Evolutionary conservation across 2,113 vertebrate genomes (phyloP), one percentile per base, ranked within the genome.

Genomic region (Misgurnus mizolepis): DNA sequence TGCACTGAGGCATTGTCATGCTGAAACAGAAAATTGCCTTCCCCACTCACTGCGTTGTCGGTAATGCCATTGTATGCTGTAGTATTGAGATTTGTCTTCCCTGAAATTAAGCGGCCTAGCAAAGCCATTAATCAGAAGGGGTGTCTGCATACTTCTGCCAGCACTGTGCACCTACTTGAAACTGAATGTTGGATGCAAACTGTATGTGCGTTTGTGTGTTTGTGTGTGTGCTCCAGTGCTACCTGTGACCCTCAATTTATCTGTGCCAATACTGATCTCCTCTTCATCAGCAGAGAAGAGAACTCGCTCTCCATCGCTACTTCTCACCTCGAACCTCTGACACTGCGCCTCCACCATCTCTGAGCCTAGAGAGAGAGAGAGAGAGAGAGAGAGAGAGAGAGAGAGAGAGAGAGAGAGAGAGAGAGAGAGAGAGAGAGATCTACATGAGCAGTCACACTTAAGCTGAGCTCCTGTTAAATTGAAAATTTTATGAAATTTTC

Each of bases 231-330:
- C 18, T 66, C 27, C 8, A 41, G 7, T 9, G 17, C 39, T 92
- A 99, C 97, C 97, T 95, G 97, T 98, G 78, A 99, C 96, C 90
- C 93, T 94, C 15, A 99, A 92, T 87, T 95, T 98, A 85, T 98
- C 96, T 0, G 96, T 96, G 73, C 97, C 97, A 80, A 99, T 98
- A 88, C 93, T 94, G 88, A 98, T 93, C 88, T 97, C 96, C 50
- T 98, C 93, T 91, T 99, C 96, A 84, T 98, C 96, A 41, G 96
- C 97, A 40, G 96, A 96, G 89, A 98, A 98, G 66, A 98, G 90
- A 8, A 98, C 89, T 89, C 88, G 93, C 83, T 94, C 94, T 53
- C 94, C 90, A 58, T 96, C 95, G 47, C 91, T 87, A 34, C 95
- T 93, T 85, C 94, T 94, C 76, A 99, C 96, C 93, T 99, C 97